Conservation (phyloP, 2,888 invertebrate genomes). For the Apamea anceps region DNA sequence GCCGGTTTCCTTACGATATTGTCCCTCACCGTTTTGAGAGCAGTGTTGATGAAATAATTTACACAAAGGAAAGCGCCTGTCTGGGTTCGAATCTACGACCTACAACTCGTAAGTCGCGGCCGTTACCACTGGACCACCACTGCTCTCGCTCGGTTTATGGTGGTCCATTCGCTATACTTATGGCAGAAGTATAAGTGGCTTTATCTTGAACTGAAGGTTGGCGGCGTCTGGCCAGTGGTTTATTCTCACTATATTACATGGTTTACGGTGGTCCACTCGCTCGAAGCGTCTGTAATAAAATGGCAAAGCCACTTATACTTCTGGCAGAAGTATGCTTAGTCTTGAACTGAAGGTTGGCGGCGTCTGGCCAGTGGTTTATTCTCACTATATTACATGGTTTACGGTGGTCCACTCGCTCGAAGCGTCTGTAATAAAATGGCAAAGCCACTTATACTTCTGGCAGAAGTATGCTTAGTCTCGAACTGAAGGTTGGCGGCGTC, state of each 20-base stretch:
- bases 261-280: background rate
- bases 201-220: conserved; percentile 63
- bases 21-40: no score
- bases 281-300: background rate
- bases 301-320: background rate
- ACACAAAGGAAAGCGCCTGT: no score
- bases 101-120: no score
- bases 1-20: no score
- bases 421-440: conserved; percentile 86
- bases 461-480: background rate
- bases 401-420: conserved; percentile 14
- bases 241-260: conserved; percentile 73
- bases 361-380: conserved; percentile 79
- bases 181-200: background rate
- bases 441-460: no score
- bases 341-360: conserved; percentile 64
- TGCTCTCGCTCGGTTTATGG: no score
- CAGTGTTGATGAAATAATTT: no score
- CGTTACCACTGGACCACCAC: no score
- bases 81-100: no score
- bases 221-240: conserved; percentile 75
- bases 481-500: conserved; percentile 69
- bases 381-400: conserved; percentile 65
- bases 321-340: background rate
- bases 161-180: background rate